These are phyloP conservation scores for Cygnus olor DNA, from an alignment of 2,797 vertebrate species.

Conservation along the genomic window DNA sequence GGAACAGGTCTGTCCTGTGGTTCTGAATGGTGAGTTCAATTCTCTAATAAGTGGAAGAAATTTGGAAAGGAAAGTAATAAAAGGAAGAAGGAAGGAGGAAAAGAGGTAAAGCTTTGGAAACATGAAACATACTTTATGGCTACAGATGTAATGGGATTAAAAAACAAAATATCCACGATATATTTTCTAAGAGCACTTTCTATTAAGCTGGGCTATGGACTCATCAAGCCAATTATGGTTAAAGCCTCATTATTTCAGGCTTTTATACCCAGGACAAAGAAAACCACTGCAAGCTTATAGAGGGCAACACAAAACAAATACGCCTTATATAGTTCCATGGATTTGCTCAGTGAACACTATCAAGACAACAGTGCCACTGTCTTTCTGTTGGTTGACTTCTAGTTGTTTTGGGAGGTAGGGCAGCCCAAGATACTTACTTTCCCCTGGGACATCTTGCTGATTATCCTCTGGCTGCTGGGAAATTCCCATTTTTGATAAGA, in stretches of 20 bases:
- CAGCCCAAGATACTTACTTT: constrained; percentile 84
- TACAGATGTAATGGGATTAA: not conserved
- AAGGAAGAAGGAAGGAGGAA: not conserved
- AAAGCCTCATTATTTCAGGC: not conserved
- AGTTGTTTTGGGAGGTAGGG: not conserved
- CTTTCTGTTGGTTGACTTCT: not conserved
- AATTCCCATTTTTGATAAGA: constrained; percentile 90
- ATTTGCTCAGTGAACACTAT: not conserved
- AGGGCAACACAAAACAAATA: not conserved
- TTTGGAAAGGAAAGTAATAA: not conserved
- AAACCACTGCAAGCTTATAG: not conserved
- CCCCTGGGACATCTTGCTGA: constrained; percentile 94
- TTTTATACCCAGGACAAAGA: not conserved
- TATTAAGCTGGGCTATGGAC: not conserved
- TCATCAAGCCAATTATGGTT: not conserved
- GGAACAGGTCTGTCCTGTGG: not conserved
- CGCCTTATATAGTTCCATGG: not conserved
- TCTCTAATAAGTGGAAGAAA: not conserved
- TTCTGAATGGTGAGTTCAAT: not conserved
- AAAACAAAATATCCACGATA: not conserved
- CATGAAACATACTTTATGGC: not conserved
- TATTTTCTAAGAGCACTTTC: not conserved
- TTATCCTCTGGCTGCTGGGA: constrained; percentile 93
- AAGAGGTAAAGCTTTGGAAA: not conserved
- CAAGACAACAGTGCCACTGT: not conserved